These are phyloP conservation scores for Heteropelma amictum DNA, from an alignment of 2,888 invertebrate species.

Conservation along the genomic window DNA sequence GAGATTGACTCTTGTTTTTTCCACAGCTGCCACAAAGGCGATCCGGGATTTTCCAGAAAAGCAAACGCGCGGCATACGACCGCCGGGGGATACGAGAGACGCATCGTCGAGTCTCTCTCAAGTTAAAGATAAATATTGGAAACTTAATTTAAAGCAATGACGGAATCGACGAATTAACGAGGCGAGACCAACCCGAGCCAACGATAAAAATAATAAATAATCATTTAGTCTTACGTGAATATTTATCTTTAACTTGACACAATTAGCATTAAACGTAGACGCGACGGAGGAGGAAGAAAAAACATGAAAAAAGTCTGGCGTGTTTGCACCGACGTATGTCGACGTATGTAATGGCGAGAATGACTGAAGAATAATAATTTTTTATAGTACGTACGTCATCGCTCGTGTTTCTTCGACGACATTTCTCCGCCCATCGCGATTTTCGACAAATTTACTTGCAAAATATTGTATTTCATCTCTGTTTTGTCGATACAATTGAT, in stretches of 20 bases:
- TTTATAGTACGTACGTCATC: conserved; percentile 37
- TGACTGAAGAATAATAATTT: conserved; percentile 45
- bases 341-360: conserved; percentile 53
- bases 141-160: no score
- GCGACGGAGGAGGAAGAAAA: conserved; percentile 21
- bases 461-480: conserved; percentile 32
- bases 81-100: conserved; percentile 36
- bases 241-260: conserved; percentile 70
- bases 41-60: conserved; percentile 30
- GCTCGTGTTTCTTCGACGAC: neutral
- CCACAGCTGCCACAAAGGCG: conserved; percentile 44
- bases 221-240: conserved; percentile 63
- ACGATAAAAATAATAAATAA: conserved; percentile 61
- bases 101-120: conserved; percentile 27
- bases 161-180: neutral
- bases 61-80: conserved; percentile 30
- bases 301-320: conserved; percentile 18
- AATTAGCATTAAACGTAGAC: conserved; percentile 46
- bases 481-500: conserved; percentile 13
- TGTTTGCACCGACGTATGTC: conserved; percentile 48
- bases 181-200: conserved; percentile 41
- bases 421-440: neutral
- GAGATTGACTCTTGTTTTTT: conserved; percentile 8
- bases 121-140: no score
- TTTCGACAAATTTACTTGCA: neutral